These are phyloP conservation scores for Microctonus hyperodae DNA, from an alignment of 2,888 invertebrate species.

Conservation along the genomic window DNA sequence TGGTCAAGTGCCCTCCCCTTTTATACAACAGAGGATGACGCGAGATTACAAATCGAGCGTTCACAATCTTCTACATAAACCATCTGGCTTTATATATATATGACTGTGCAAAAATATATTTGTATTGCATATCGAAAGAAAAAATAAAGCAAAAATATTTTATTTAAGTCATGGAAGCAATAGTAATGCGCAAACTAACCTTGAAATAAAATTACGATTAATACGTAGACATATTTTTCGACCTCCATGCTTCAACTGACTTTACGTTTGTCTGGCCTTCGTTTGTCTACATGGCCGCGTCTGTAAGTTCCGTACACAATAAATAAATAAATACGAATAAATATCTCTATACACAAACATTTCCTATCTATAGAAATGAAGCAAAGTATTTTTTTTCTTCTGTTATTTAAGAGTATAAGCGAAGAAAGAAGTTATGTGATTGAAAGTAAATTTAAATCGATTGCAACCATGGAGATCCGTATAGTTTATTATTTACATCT, in stretches of 20 bases:
- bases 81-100: slow-evolving; percentile 5
- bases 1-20: slow-evolving; percentile 19
- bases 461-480: neutral
- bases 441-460: neutral
- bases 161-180: neutral
- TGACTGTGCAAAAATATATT: neutral
- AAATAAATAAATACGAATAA: neutral
- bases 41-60: slow-evolving; percentile 15
- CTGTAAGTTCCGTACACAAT: neutral
- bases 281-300: neutral
- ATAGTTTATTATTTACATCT: neutral
- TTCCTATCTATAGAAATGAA: too few species aligned
- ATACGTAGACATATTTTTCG: neutral
- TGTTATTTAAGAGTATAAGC: neutral
- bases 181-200: neutral
- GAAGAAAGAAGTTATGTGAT: neutral
- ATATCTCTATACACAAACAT: neutral
- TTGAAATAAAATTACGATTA: neutral
- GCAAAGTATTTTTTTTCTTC: too few species aligned
- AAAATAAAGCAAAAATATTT: neutral
- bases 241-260: neutral
- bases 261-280: slow-evolving; percentile 5
- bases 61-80: slow-evolving; percentile 10
- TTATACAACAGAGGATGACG: slow-evolving; percentile 1
- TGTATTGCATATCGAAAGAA: neutral